phyloP scores from a whole-genome alignment of 2,113 vertebrate genomes.

The Leucosticte australis region DNA sequence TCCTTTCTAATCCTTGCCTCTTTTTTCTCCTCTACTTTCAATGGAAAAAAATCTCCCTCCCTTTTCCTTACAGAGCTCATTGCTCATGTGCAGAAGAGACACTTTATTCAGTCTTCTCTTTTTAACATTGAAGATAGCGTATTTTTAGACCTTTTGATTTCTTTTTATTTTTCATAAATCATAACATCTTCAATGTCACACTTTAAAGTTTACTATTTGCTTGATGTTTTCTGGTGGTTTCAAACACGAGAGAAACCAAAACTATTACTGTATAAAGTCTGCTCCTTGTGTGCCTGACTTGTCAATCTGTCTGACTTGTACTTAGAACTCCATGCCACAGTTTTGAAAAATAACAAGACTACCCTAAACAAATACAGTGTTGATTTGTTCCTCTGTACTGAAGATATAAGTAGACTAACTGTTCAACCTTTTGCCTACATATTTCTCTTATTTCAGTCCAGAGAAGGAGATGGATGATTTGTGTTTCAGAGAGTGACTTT shows the following conservation, averaged over 20 bases:
- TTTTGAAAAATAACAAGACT: not conserved
- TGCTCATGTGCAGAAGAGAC: not conserved
- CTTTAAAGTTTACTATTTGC: not conserved
- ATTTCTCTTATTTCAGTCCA: not conserved
- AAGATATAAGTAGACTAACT: not conserved
- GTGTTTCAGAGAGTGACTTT: not conserved
- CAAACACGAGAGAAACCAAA: not conserved
- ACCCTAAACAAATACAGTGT: not conserved
- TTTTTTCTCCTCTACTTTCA: fast-evolving
- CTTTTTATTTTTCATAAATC: not conserved
- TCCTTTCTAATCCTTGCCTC: not conserved
- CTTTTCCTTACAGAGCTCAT: not conserved
- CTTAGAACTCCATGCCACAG: not conserved
- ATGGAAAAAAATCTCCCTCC: not conserved
- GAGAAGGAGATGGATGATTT: not conserved
- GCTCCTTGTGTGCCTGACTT: not conserved
- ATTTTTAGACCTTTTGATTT: not conserved
- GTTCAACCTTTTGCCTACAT: not conserved
- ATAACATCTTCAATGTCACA: not conserved
- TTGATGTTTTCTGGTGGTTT: not conserved
- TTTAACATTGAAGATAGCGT: not conserved
- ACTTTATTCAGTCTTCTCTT: not conserved
- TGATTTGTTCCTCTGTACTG: not conserved
- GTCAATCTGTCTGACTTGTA: not conserved
- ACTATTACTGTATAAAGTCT: not conserved